phyloP scores from a whole-genome alignment of 2,888 invertebrate species.

The Cerceris rybyensis region DNA sequence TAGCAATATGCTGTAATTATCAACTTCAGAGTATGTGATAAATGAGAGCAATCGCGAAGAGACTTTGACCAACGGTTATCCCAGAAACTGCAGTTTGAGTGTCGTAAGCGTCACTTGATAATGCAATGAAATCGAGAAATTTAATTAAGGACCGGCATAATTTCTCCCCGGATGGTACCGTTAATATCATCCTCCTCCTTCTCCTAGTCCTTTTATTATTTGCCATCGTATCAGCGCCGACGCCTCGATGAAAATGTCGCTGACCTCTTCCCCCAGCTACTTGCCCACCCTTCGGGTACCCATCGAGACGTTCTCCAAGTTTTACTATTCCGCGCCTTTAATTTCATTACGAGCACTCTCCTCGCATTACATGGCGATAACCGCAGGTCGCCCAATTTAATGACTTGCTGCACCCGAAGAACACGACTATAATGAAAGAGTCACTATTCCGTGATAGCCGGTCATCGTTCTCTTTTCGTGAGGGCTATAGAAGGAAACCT shows the following conservation, averaged over 20 bases:
- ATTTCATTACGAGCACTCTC: slow-evolving; percentile 58
- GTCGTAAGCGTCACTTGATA: slow-evolving; percentile 58
- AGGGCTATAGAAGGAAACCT: neutral
- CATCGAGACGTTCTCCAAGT: slow-evolving; percentile 24
- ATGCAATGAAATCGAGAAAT: slow-evolving; percentile 69
- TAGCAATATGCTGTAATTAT: neutral
- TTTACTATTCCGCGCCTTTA: slow-evolving; percentile 59
- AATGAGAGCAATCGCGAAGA: slow-evolving; percentile 32
- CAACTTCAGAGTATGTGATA: neutral
- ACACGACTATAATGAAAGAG: slow-evolving; percentile 34
- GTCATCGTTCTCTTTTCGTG: neutral
- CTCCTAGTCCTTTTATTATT: slow-evolving; percentile 59
- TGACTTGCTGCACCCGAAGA: slow-evolving; percentile 25
- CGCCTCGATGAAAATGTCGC: slow-evolving; percentile 62
- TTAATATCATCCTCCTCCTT: slow-evolving; percentile 62
- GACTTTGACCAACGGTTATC: slow-evolving; percentile 58
- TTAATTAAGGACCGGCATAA: slow-evolving; percentile 72
- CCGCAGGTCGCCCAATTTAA: slow-evolving; percentile 58
- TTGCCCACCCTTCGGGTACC: slow-evolving; percentile 20
- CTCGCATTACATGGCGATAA: slow-evolving; percentile 52
- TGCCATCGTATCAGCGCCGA: slow-evolving; percentile 59
- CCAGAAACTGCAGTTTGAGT: slow-evolving; percentile 66
- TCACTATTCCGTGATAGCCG: slow-evolving; percentile 18
- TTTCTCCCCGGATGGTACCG: slow-evolving; percentile 63
- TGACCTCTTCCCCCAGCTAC: slow-evolving; percentile 42